phyloP scores from a whole-genome alignment of 2,113 vertebrate genomes.

The Origma solitaria region DNA sequence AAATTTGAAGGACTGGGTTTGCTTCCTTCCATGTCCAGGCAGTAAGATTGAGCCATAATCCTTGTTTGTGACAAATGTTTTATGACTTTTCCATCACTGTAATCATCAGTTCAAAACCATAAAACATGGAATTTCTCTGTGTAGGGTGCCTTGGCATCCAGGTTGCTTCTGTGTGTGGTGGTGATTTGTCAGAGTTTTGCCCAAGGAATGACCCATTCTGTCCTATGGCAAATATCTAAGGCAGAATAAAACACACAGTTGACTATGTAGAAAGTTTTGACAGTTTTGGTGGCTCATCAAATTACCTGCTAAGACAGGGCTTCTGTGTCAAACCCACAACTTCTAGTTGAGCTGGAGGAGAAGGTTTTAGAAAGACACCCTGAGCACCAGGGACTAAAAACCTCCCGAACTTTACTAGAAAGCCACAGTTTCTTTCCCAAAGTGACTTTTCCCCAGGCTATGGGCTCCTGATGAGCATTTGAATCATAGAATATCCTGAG shows the following conservation, averaged over 20 bases:
- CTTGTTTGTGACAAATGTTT: neutral
- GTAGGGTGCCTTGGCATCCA: neutral
- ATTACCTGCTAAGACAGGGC: neutral
- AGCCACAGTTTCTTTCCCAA: neutral
- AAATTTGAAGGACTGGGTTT: neutral
- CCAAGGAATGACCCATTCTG: neutral
- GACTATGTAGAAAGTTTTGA: neutral
- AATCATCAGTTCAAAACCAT: neutral
- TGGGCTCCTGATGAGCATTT: neutral
- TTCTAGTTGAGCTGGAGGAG: neutral
- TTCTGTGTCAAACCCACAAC: neutral
- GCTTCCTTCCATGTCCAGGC: neutral
- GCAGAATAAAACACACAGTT: neutral
- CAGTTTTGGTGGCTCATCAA: neutral
- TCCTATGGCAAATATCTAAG: neutral
- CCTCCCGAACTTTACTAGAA: neutral
- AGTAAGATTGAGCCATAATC: neutral
- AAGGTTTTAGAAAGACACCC: neutral
- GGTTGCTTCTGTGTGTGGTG: neutral
- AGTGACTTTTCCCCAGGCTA: neutral
- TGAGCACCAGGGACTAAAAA: neutral
- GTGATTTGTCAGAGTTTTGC: neutral
- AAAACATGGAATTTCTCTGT: rapidly evolving
- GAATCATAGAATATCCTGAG: neutral
- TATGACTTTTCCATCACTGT: neutral